phyloP scores from a whole-genome alignment of 2,797 vertebrate genomes.

The Lagorchestes hirsutus region DNA sequence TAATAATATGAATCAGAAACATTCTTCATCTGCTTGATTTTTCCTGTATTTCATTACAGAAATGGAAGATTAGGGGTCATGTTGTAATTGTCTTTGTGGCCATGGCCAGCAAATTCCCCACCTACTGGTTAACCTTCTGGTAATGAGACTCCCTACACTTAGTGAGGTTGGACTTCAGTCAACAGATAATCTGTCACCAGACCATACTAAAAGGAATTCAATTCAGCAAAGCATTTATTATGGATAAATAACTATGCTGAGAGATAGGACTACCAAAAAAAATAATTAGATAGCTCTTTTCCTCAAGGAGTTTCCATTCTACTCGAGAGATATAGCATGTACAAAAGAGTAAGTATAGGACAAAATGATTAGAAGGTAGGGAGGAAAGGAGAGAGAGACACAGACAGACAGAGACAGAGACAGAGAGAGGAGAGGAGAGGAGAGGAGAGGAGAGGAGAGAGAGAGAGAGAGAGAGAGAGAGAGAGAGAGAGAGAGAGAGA shows the following conservation, averaged over 20 bases:
- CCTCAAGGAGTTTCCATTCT: neutral
- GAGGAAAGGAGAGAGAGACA: neutral
- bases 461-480: too few relatives aligned
- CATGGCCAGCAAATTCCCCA: neutral
- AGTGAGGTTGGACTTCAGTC: neutral
- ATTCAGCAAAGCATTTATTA: neutral
- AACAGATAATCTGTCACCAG: neutral
- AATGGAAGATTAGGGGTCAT: neutral
- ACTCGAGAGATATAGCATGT: neutral
- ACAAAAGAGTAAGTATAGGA: neutral
- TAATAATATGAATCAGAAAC: neutral
- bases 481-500: neutral
- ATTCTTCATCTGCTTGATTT: neutral
- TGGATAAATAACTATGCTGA: neutral
- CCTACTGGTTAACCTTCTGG: neutral
- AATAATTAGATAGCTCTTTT: neutral
- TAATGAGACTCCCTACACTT: neutral
- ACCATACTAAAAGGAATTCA: neutral
- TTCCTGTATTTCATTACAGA: neutral
- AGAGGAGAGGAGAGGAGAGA: neutral
- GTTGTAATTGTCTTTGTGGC: neutral
- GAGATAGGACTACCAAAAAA: neutral
- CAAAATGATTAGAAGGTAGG: neutral
- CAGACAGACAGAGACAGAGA: too few relatives aligned
- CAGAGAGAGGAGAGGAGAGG: too few relatives aligned